Base-by-base conservation (phyloP, 2,113 vertebrate species). In the Oryzias woworae region DNA sequence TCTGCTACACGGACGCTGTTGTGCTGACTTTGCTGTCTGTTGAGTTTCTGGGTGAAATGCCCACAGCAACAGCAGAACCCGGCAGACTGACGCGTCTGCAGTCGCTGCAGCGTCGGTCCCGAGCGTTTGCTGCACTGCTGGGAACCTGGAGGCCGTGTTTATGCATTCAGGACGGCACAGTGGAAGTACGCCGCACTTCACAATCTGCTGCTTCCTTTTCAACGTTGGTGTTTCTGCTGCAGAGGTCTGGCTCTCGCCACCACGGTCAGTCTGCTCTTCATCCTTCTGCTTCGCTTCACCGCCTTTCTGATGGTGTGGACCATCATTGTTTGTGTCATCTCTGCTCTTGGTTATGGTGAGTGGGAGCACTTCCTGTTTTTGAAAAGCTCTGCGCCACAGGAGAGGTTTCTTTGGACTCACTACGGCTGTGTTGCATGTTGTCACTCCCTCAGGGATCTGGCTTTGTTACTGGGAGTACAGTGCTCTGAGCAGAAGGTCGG, bases 281-380 rank as follows among this genome's bases (percentile, higher is more conserved):
- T 99, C 80, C 83, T 98, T 26, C 90, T 99, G 36, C 56, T 99
- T 85, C 94, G 93, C 53, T 96, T 90, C 89, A 95, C 87, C 2
- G 96, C 95, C 16, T 94, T 94, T n/a, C 85, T 94, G 44, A 91
- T 98, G 14, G 92, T 98, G 86, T 98, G 95, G 95, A 71, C 96
- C 85, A 92, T 96, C 77, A 92, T 95, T 70, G 82, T 94, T 14
- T 93, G 93, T 47, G 92, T 96, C 54, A 89, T 98, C 58, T 77
- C 87, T 66, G 91, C 94, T 50, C 82, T 96, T 57, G 94, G 90
- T 49, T 98, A 95, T 12, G 97, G 97, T 90, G 61, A 87, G 86
- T 53, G 44, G 42, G 16, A 41, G 24, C 2, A 12, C 47, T 18
- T 48, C 47, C 20, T 17, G 18, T 48, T 8, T 20, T 16, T 20